Conservation (phyloP, 2,888 invertebrate species). For the Synanthedon tipuliformis region DNA sequence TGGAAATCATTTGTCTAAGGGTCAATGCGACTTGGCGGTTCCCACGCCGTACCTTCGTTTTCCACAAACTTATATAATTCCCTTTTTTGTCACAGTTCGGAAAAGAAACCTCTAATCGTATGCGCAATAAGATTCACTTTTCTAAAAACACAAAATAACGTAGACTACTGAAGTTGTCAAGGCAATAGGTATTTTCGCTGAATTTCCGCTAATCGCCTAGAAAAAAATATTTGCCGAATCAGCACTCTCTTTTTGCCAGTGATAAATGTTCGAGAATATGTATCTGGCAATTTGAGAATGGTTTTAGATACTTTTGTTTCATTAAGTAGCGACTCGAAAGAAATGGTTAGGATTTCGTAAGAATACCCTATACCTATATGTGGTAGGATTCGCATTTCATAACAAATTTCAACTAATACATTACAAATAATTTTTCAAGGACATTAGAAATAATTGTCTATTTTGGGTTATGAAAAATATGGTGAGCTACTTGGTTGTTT, state of each 20-base stretch:
- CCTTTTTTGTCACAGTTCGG: not conserved
- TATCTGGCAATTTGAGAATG: conserved; percentile 45
- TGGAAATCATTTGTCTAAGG: conserved; percentile 61
- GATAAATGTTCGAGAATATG: conserved; percentile 60
- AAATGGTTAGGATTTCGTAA: too few species aligned
- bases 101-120: not conserved
- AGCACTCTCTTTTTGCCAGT: conserved; percentile 47
- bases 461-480: too few species aligned
- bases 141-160: not conserved
- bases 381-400: too few species aligned
- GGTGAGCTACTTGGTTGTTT: too few species aligned
- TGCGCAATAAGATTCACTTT: not conserved
- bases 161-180: conserved; percentile 11
- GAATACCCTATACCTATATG: too few species aligned
- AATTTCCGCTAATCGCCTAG: conserved; percentile 62
- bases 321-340: conserved; percentile 23
- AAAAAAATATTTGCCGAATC: conserved; percentile 67
- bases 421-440: too few species aligned
- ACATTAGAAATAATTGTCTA: too few species aligned
- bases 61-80: conserved; percentile 9
- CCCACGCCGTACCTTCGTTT: conserved; percentile 50
- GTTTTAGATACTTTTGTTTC: conserved; percentile 41
- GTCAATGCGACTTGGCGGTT: conserved; percentile 57
- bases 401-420: too few species aligned
- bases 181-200: conserved; percentile 52